These are phyloP conservation scores for Rhinichthys klamathensis DNA, from an alignment of 2,113 vertebrate genomes.

Conservation along the genomic window DNA sequence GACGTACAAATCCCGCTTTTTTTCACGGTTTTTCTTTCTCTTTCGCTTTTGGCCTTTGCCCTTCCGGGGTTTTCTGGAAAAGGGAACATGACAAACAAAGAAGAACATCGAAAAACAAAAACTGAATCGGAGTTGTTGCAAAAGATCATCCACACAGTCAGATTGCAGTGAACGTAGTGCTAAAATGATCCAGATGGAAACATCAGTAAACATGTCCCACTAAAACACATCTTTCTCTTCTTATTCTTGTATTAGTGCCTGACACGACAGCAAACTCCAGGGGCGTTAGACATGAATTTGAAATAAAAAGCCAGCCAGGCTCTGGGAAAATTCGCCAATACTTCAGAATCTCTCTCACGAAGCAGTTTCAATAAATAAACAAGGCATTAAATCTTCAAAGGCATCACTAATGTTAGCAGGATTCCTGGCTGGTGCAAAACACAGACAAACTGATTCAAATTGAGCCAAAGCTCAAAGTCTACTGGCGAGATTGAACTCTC, in stretches of 20 bases:
- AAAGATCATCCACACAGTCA: constrained; percentile 45
- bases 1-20: constrained; percentile 91
- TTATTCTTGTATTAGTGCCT: background rate
- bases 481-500: no score
- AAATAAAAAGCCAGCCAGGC: background rate
- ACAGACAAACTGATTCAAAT: background rate
- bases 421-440: constrained; percentile 8
- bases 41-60: constrained; percentile 98
- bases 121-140: constrained; percentile 41
- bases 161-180: constrained; percentile 8
- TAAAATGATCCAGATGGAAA: constrained; percentile 41
- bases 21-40: constrained; percentile 96
- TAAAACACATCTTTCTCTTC: constrained; percentile 1
- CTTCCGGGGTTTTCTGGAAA: constrained; percentile 94
- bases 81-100: constrained; percentile 61
- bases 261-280: background rate
- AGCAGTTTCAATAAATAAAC: background rate
- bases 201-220: background rate
- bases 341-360: background rate
- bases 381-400: constrained; percentile 24
- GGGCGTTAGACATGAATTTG: background rate
- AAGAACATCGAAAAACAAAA: constrained; percentile 47
- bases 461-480: background rate
- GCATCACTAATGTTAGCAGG: background rate
- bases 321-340: background rate